A percentile compares a stretch with the other conserved stretches of the same genome.
Evolutionary conservation across 2,888 invertebrate species (phyloP).

Genomic region (Eristalinus sepulchralis): DNA sequence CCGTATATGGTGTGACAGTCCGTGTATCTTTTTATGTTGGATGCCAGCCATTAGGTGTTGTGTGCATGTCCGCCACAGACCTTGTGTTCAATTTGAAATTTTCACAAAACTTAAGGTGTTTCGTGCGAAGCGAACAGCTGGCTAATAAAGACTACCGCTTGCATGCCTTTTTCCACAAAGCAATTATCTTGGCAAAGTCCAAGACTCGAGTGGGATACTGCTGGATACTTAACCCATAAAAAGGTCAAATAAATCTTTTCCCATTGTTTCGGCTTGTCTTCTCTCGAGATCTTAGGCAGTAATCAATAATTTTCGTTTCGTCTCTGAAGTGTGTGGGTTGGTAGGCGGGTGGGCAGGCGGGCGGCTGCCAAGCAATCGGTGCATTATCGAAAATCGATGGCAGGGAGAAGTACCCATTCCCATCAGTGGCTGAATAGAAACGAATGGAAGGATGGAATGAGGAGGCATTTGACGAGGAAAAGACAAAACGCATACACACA

Average conservation of each 20-base stretch:
- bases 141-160: constrained; percentile 32
- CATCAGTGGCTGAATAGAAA: neutral
- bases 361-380: neutral
- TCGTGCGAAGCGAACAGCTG: constrained; percentile 42
- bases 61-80: constrained; percentile 56
- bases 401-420: neutral
- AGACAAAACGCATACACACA: constrained; percentile 25
- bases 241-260: constrained; percentile 32
- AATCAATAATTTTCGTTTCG: constrained; percentile 61
- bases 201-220: constrained; percentile 1
- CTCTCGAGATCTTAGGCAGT: constrained; percentile 7
- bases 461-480: constrained; percentile 25
- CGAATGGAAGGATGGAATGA: neutral
- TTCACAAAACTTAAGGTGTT: constrained; percentile 13
- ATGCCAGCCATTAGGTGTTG: constrained; percentile 68
- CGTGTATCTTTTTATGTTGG: constrained; percentile 66
- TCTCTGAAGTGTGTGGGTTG: constrained; percentile 14
- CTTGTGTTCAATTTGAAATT: constrained; percentile 36
- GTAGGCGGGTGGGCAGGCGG: neutral
- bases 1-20: constrained; percentile 67
- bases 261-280: constrained; percentile 20
- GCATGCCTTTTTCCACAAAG: neutral
- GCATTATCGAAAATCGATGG: constrained; percentile 49
- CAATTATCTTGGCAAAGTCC: constrained; percentile 25
- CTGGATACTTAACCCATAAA: constrained; percentile 34